phyloP scores from a whole-genome alignment of 2,888 invertebrate species.

The Phlogophora meticulosa region DNA sequence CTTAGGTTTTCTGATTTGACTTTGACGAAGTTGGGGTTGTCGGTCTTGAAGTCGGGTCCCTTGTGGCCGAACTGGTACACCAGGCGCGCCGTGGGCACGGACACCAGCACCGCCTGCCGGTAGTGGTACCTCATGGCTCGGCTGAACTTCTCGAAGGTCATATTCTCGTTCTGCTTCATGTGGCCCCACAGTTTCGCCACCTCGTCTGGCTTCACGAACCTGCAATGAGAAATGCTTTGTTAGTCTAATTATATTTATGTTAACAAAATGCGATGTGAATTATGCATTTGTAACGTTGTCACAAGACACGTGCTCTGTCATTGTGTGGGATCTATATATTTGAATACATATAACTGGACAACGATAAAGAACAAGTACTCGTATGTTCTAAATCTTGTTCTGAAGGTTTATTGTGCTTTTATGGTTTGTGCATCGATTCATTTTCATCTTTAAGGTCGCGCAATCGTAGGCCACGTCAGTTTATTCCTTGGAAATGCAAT shows the following conservation, averaged over 20 bases:
- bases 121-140: conserved; percentile 97
- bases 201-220: conserved; percentile 96
- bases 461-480: conserved; percentile 30
- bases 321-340: conserved; percentile 49
- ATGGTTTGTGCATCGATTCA: conserved; percentile 40
- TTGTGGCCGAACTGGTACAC: conserved; percentile 96
- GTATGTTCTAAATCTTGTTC: conserved; percentile 51
- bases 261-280: conserved; percentile 50
- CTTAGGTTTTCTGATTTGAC: conserved; percentile 82
- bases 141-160: conserved; percentile 98
- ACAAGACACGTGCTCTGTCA: conserved; percentile 58
- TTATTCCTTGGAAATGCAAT: conserved; percentile 55
- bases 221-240: conserved; percentile 73
- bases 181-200: conserved; percentile 97
- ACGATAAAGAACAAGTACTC: conserved; percentile 45
- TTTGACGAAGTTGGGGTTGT: conserved; percentile 90
- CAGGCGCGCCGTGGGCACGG: conserved; percentile 94
- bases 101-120: conserved; percentile 93
- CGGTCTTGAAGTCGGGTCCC: conserved; percentile 94
- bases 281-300: conserved; percentile 56
- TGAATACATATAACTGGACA: conserved; percentile 48
- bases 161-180: conserved; percentile 95
- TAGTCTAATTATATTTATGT: conserved; percentile 53
- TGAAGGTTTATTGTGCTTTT: conserved; percentile 61
- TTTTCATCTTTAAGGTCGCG: conserved; percentile 49